phyloP scores from a whole-genome alignment of 2,797 vertebrate species.

The Sebastes minor region DNA sequence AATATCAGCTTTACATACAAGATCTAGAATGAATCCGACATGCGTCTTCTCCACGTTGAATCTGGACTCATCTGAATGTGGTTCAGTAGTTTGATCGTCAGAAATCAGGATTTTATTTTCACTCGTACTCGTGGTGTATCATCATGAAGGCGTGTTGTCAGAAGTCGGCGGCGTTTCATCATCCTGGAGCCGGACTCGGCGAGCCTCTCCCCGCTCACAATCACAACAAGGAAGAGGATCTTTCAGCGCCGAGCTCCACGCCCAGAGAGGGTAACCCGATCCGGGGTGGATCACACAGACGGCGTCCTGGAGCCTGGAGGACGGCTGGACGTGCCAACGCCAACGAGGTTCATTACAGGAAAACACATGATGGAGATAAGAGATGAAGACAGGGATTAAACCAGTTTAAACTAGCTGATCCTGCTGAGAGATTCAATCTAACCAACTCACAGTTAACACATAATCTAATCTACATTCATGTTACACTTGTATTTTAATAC shows the following conservation, averaged over 20 bases:
- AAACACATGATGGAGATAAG: conserved; percentile 9
- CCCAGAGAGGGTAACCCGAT: conserved; percentile 51
- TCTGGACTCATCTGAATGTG: background rate
- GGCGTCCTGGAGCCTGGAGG: conserved; percentile 28
- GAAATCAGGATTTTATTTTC: too few relatives aligned
- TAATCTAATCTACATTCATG: too few relatives aligned
- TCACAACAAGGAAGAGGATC: conserved; percentile 72
- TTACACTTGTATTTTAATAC: too few relatives aligned
- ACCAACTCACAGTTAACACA: too few relatives aligned
- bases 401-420: too few relatives aligned
- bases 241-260: conserved; percentile 48
- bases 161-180: background rate
- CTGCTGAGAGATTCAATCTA: too few relatives aligned
- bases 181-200: conserved; percentile 22
- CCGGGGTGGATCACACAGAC: conserved; percentile 27
- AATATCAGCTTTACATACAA: too few relatives aligned
- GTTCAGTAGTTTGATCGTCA: background rate
- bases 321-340: background rate
- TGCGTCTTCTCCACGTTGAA: too few relatives aligned
- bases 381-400: background rate
- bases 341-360: background rate
- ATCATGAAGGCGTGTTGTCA: too few relatives aligned
- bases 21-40: too few relatives aligned
- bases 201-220: conserved; percentile 51
- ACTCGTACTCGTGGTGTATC: too few relatives aligned